Evolutionary conservation across 2,797 vertebrate genomes (phyloP).

Genomic region (Enteromius thamalakanensis): DNA sequence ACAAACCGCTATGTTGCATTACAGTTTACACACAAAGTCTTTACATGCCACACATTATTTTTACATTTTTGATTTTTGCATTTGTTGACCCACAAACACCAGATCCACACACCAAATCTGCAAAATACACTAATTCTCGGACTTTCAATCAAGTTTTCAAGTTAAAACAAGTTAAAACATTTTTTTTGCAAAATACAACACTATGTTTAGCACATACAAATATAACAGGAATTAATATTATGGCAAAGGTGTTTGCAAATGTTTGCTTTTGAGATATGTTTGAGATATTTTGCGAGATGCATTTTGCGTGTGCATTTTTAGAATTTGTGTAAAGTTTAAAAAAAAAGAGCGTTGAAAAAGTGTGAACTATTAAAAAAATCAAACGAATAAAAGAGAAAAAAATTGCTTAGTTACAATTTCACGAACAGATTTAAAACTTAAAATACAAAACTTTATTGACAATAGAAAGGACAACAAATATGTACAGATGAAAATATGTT

Average conservation of each 20-base stretch:
- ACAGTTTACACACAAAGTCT: not conserved
- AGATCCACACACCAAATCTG: not conserved
- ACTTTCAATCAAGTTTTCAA: not conserved
- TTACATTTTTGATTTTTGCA: too few species aligned
- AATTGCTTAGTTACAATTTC: not conserved
- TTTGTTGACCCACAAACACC: not conserved
- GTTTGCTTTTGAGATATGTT: not conserved
- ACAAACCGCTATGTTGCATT: not conserved
- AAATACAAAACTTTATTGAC: conserved; percentile 45
- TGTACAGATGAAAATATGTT: conserved; percentile 23
- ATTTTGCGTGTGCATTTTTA: not conserved
- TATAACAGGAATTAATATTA: not conserved
- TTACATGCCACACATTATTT: not conserved
- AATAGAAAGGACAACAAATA: conserved; percentile 31
- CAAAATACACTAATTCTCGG: not conserved
- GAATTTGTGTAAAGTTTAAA: not conserved
- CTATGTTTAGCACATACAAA: not conserved
- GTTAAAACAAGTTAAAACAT: not conserved
- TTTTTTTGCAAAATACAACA: not conserved
- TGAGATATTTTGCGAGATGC: not conserved
- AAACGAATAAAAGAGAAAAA: not conserved
- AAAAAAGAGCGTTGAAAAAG: not conserved
- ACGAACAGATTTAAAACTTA: conserved; percentile 2
- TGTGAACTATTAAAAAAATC: not conserved
- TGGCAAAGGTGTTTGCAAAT: not conserved